Base-by-base conservation (phyloP, 2,797 vertebrate species). In the Delichon dasypus region DNA sequence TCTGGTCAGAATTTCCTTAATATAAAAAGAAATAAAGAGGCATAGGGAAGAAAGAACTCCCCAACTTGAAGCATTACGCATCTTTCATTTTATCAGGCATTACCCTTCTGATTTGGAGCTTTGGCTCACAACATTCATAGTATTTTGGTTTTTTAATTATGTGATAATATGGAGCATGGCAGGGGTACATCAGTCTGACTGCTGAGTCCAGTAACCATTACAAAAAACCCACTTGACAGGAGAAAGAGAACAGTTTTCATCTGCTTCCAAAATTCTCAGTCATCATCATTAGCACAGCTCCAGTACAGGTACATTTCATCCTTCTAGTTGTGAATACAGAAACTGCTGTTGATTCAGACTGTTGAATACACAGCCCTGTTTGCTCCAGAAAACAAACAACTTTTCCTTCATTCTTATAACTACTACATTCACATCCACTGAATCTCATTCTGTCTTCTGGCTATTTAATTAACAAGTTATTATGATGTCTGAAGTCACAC, bases 381-480 rank as follows among this genome's bases (percentile, higher is more conserved):
- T 62, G 79, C 36, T 68, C 34, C 61, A 94, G 36, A 67, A 88
- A 76, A 47, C 16, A 90, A 85, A 62, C 6, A 73, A 60, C 17
- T 65, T 48, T 71, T 58, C 58, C 36, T 75, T 70, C n/a, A 75
- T 72, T 94, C 70, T 80, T 84, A 2, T 12, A 89, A 65, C 51
- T 58, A 54, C 68, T 54, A 70, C 36, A 50, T 57, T 78, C 11
- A n/a, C 4, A 0, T 58, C 87, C 64, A 53, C 62, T 42, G 47
- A 72, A 45, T 75, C 34, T 71, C 64, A 34, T 84, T 86, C 36
- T 66, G 34, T 62, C 72, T 85, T 78, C 74, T 38, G 18, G 47
- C 54, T 75, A 78, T 88, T 88, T 83, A 80, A 94, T 90, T 88
- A 93, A 84, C 36, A 88, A 65, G 30, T n/a, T 72, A 4, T 61